These are phyloP conservation scores for Poeciliopsis occidentalis DNA, from an alignment of 2,113 vertebrate species.

Conservation along the genomic window DNA sequence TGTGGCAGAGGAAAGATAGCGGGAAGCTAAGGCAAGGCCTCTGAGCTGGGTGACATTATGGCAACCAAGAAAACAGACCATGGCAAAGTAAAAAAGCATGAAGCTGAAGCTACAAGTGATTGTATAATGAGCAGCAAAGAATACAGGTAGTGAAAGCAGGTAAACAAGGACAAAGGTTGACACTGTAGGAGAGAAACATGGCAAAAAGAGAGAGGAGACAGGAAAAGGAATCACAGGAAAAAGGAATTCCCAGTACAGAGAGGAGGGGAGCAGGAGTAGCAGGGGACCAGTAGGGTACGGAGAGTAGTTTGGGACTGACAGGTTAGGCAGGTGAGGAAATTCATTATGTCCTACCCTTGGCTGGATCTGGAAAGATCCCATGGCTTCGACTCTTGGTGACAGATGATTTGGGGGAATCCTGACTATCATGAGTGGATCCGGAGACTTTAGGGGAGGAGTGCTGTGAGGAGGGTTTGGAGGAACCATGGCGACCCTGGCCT, in stretches of 20 bases:
- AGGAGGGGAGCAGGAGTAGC: constrained; percentile 5
- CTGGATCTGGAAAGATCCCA: constrained; percentile 95
- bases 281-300: constrained; percentile 11
- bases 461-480: constrained; percentile 88
- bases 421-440: constrained; percentile 85
- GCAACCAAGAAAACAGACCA: constrained; percentile 68
- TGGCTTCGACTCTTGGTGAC: constrained; percentile 99
- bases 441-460: constrained; percentile 82
- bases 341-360: constrained; percentile 88
- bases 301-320: constrained; percentile 26
- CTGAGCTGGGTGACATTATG: constrained; percentile 61
- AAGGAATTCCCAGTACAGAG: constrained; percentile 15
- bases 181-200: constrained; percentile 11
- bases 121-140: constrained; percentile 39
- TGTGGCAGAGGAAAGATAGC: constrained; percentile 40
- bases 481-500: constrained; percentile 86
- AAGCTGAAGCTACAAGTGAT: constrained; percentile 70
- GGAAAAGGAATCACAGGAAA: background rate
- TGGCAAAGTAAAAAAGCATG: constrained; percentile 72
- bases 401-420: constrained; percentile 91
- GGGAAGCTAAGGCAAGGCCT: constrained; percentile 58
- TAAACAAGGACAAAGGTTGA: constrained; percentile 27
- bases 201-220: constrained; percentile 3
- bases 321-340: constrained; percentile 25
- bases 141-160: constrained; percentile 18